Base-by-base conservation (phyloP, 2,888 invertebrate species). In the Acrobasis consociella region DNA sequence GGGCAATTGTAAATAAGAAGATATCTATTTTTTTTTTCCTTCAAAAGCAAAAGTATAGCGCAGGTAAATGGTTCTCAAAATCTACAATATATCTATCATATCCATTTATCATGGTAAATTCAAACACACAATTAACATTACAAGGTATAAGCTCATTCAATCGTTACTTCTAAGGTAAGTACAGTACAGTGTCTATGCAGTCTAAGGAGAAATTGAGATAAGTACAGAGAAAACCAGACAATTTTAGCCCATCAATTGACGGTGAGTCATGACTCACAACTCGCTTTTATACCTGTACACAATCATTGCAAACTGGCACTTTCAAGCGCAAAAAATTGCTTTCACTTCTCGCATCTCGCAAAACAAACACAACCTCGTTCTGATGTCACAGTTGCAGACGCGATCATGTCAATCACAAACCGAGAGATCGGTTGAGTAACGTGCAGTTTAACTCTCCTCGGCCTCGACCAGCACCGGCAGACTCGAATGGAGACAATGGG, bases 401-500 rank as follows among this genome's bases (percentile, higher is more conserved):
- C 69, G 69, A 68, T 71, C 71, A 73, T 70, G 74, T 72, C 72
- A 69, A 81, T 77, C 78, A 77, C 76, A 72, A 52, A 69, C 78
- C 78, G 76, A 80, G 74, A 73, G 66, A 60, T 69, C 74, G 78
- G 72, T 75, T 71, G 64, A 66, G 65, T 69, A 66, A 65, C 62
- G 62, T 49, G 49, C 61, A 62, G 71, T 68, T 75, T 87, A 88
- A 63, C 80, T 84, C 71, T 95, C 94, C 71, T 95, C 94, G 53
- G 93, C 93, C 73, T 95, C 95, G 60, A 94, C 85, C 59, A 95
- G 91, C 63, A 94, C 94, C 9, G 95, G 94, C 64, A 95, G 81
- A 63, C 93, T 93, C 17, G 83, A 69, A 67, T 93, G 93, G 67
- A 92, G 93, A 60, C 93, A 79, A 51, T 76, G 81, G n/a, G 93